Evolutionary conservation across 2,888 invertebrate genomes (phyloP), one percentile per base, ranked within the genome.

Genomic region (Leptinotarsa peninsularis): DNA sequence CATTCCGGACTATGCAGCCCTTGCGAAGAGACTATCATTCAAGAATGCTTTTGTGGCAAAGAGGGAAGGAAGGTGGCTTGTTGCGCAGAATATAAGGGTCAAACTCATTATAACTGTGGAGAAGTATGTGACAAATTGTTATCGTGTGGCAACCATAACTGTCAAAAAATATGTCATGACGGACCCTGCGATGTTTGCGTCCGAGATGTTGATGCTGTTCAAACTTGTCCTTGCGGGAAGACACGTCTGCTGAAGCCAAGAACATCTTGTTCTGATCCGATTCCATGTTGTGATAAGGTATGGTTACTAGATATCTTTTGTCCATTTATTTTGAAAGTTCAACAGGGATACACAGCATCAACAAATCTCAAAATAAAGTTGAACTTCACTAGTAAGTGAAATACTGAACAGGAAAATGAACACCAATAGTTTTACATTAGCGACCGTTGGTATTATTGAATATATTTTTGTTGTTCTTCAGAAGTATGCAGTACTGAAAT

Each of bases 171-270:
- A 3, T 96, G 96, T 84, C 96, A 96, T 85, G 87, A 90, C 1
- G 94, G 91, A 1, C 86, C 88, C 1, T 96, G 96, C 85, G 89
- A 90, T 5, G 87, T 90, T 0, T 97, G 97, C 85, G 87, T 88
- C 66, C 87, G 91, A 18, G 91, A 91, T 73, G 92, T 94, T 0
- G 89, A 90, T 17, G 85, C 89, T 50, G 90, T 95, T 14, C 91
- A 90, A 5, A 90, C 90, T 56, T 97, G 97, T 84, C 94, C 93
- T 0, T 97, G 97, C 86, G 95, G 95, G 1, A 93, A 94, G 87
- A 92, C 91, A 54, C 86, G 89, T 0, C 84, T 89, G 79, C 86
- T 85, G 33, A 76, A 81, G 10, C 86, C 88, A 50, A 91, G 97
- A 76, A 90, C 89, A 68, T 91, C 91, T 13, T 98, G 97, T 87